Conservation (phyloP, 2,113 vertebrate species). For the Paedocypris sp. region DNA sequence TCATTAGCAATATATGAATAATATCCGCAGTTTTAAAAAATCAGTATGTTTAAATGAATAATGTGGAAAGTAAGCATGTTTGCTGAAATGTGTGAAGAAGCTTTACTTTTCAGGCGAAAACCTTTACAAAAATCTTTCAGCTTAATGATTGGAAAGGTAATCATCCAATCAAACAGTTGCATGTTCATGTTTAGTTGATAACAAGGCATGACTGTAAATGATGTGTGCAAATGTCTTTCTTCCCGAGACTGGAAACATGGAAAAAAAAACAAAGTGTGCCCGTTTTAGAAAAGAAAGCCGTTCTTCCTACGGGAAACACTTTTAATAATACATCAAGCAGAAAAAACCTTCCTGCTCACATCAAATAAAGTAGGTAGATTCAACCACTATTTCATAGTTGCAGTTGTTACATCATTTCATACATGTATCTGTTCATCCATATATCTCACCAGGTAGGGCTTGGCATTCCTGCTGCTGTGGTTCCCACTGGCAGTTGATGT, state of each 20-base stretch:
- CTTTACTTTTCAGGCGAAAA: too few species aligned
- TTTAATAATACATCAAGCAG: constrained; percentile 29
- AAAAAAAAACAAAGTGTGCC: background rate
- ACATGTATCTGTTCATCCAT: background rate
- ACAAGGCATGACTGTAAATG: too few species aligned
- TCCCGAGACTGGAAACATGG: background rate
- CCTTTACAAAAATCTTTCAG: too few species aligned
- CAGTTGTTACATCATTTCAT: background rate
- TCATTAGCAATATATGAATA: too few species aligned
- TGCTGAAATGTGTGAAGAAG: too few species aligned
- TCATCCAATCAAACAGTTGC: too few species aligned
- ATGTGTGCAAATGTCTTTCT: too few species aligned
- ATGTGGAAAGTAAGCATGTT: too few species aligned
- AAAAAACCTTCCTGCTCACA: constrained; percentile 1
- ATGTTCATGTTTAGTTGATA: too few species aligned
- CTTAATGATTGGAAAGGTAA: too few species aligned
- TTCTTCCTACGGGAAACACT: background rate
- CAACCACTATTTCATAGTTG: background rate
- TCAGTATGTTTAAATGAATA: too few species aligned
- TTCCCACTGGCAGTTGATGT: constrained; percentile 94
- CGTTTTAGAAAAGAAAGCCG: background rate
- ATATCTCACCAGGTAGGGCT: constrained; percentile 74
- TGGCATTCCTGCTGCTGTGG: constrained; percentile 88
- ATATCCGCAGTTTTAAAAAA: too few species aligned
- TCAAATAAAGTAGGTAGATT: constrained; percentile 16